phyloP scores from a whole-genome alignment of 2,888 invertebrate genomes.

The Calameuta filiformis region DNA sequence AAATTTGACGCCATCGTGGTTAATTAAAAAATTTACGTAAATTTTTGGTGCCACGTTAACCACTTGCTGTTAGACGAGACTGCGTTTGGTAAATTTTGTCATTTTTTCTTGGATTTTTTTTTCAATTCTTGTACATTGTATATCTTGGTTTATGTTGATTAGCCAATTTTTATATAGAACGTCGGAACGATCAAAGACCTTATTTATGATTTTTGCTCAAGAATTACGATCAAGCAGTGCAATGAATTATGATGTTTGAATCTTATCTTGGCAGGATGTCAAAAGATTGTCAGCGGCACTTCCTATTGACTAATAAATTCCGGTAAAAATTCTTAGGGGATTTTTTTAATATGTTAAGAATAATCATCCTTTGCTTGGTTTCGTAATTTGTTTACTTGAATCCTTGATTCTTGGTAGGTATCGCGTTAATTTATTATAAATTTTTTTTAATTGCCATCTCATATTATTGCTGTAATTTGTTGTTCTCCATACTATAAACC shows the following conservation, averaged over 20 bases:
- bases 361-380: background rate
- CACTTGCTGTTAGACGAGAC: background rate
- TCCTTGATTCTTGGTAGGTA: background rate
- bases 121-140: background rate
- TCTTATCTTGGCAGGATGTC: background rate
- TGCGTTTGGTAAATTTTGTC: background rate
- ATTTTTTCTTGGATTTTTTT: background rate
- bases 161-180: background rate
- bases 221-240: background rate
- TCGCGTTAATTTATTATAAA: background rate
- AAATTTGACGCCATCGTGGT: background rate
- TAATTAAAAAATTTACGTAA: background rate
- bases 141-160: background rate
- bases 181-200: background rate
- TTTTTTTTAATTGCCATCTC: background rate
- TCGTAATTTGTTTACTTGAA: background rate
- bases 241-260: background rate
- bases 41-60: background rate
- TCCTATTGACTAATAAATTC: background rate
- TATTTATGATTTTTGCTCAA: background rate
- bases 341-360: background rate
- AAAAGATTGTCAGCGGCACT: background rate
- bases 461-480: background rate
- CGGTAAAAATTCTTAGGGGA: background rate
- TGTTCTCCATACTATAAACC: background rate